These are phyloP conservation scores for Vombatus ursinus DNA, from an alignment of 2,113 vertebrate genomes.

Conservation along the genomic window DNA sequence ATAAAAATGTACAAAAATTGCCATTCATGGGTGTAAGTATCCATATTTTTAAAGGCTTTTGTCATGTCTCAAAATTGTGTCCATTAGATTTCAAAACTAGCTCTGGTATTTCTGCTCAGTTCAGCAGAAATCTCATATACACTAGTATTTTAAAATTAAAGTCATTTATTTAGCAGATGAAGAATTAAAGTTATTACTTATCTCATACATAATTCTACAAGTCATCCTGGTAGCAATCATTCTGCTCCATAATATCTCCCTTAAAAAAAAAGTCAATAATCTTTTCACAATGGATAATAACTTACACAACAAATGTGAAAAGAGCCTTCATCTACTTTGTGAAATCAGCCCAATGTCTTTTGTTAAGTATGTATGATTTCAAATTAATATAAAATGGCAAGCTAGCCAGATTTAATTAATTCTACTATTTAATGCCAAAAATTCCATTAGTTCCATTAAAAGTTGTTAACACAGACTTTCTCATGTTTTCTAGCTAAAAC, in stretches of 20 bases:
- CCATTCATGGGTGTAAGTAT: constrained; percentile 27
- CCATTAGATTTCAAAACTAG: constrained; percentile 81
- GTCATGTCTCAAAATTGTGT: constrained; percentile 72
- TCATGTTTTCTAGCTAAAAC: constrained; percentile 70
- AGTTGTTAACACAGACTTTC: constrained; percentile 63
- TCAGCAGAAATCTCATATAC: constrained; percentile 81
- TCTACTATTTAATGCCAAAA: constrained; percentile 83
- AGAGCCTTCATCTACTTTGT: constrained; percentile 71
- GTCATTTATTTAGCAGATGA: constrained; percentile 81
- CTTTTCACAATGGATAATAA: constrained; percentile 86
- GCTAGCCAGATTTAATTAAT: constrained; percentile 86
- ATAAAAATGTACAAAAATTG: background rate
- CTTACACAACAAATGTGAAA: constrained; percentile 75
- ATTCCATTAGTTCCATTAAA: constrained; percentile 89
- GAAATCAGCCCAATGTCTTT: constrained; percentile 74
- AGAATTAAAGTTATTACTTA: constrained; percentile 85
- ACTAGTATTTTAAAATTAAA: constrained; percentile 81
- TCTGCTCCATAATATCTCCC: constrained; percentile 71
- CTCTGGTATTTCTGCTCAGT: constrained; percentile 77
- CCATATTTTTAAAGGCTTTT: background rate
- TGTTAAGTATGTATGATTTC: constrained; percentile 85
- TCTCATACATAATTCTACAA: constrained; percentile 85
- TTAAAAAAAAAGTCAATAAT: constrained; percentile 83
- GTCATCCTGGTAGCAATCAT: constrained; percentile 75
- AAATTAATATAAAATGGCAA: constrained; percentile 81